Evolutionary conservation across 1,140 invertebrate genomes (phyloP).

Genomic region (Wasmannia auropunctata): DNA sequence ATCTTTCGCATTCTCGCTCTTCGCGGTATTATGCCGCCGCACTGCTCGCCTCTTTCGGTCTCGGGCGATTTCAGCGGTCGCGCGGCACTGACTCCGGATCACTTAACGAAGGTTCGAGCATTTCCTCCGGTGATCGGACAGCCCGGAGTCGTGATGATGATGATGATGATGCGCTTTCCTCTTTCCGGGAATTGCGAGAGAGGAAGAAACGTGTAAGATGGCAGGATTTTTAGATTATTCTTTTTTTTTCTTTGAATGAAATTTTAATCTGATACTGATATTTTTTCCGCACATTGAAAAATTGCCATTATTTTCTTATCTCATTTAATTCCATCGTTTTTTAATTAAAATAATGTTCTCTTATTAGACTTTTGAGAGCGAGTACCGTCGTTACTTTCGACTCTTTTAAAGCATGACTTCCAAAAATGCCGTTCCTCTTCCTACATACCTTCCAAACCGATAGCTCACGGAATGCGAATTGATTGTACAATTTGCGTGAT

Average conservation of each 20-base stretch:
- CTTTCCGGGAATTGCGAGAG: background rate
- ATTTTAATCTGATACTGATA: background rate
- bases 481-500: slow-evolving; percentile 16
- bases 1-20: slow-evolving; percentile 53
- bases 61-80: slow-evolving; percentile 18
- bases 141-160: slow-evolving; percentile 12
- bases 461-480: slow-evolving; percentile 29
- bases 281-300: background rate
- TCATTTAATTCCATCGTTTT: background rate
- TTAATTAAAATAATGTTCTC: background rate
- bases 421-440: background rate
- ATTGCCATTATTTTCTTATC: too few relatives aligned
- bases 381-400: background rate
- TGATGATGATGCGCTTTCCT: slow-evolving; percentile 24
- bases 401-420: background rate
- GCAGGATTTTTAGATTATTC: background rate
- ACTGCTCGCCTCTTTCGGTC: slow-evolving; percentile 15
- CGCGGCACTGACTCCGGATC: slow-evolving; percentile 8
- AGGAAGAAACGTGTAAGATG: background rate
- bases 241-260: background rate
- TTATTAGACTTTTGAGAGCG: background rate
- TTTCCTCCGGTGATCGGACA: slow-evolving; percentile 24
- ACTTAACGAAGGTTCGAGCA: slow-evolving; percentile 13
- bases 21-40: slow-evolving; percentile 31
- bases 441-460: background rate